Evolutionary conservation across 2,888 invertebrate species (phyloP), one percentile per base, ranked within the genome.

Genomic region (Odontothrips loti): DNA sequence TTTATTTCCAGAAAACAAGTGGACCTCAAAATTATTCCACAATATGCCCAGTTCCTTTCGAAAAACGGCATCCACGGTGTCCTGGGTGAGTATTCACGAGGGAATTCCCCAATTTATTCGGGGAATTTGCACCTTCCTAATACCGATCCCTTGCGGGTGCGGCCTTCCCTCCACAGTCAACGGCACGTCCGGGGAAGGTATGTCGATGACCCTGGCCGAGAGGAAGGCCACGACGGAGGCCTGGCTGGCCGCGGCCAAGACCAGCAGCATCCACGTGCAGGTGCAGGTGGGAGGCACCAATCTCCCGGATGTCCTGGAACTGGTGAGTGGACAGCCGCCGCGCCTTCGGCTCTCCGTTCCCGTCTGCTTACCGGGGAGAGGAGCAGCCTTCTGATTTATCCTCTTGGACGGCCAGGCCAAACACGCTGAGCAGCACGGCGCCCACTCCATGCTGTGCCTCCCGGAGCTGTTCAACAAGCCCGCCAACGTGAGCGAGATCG

Each of bases 381-480:
- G 48, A 12, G 48, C n/a, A n/a, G n/a, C n/a, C 2, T 43, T 43
- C 34, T 43, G 34, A 43, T 43, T 43, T 43, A 6, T 43, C 34
- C 34, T 43, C 3, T 43, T 6, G 3, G 34, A 43, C 34, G 34
- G 34, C 34, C 86, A 93, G 93, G 93, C 94, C 0, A 88, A 88
- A 83, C 94, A 94, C 86, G 93, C 93, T 10, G 92, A 92, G 85
- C 86, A 88, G 79, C 87, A 90, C 0, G 90, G 91, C 17, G 94
- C 89, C 0, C 90, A 93, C 86, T 93, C 94, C 0, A 87, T 95
- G 0, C 89, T 95, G 0, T 92, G 93, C 34, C 87, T 95, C 12
- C 94, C 95, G 0, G 95, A 95, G 84, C 86, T 95, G 48, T 95
- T 93, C 87, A 93, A 93, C 87, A 94, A 92, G 85, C 95, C 95